Evolutionary conservation across 2,888 invertebrate genomes (phyloP), one percentile per base, ranked within the genome.

Genomic region (Incurvaria masculella): DNA sequence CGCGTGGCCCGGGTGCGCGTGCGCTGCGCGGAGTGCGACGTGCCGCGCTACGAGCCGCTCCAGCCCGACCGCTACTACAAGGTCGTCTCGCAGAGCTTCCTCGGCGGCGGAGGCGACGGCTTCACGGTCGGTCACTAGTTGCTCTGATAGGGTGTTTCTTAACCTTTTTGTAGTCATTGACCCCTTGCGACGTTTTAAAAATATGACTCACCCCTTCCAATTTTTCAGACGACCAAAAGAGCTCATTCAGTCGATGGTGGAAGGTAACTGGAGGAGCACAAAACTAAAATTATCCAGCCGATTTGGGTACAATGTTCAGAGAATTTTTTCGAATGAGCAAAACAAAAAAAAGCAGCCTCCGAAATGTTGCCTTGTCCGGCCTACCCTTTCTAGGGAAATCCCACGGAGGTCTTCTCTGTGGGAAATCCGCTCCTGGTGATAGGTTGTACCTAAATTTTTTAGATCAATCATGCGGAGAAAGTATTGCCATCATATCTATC

Each of bases 61-160:
- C 65, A 79, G 8, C 56, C 61, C 0, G 68, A 81, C 2, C 66
- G 76, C 51, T 72, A 70, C 51, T 91, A 91, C 65, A 79, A 79
- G 43, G 61, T 91, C 1, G 75, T 83, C 0, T 56, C 84, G 0
- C 68, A 79, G 0, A 73, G 79, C 44, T 89, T 84, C 57, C 57
- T 89, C 44, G 74, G 73, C 1, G 66, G 61, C 33, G 89, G 89
- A 2, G 90, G 90, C 1, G 88, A 88, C 56, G 84, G 84, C 2
- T 88, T 78, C 57, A 57, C 62, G 19, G 79, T 81, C 59, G 71
- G 84, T 58, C 55, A n/a, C n/a, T n/a, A n/a, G n/a, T 56, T 16
- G 56, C 65, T 45, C 43, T 46, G 23, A 42, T 39, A 45, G 47
- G 42, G 46, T 43, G 27, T n/a, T n/a, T n/a, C n/a, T n/a, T n/a